Conservation (phyloP, 2,888 invertebrate genomes). For the Rapana venosa region DNA sequence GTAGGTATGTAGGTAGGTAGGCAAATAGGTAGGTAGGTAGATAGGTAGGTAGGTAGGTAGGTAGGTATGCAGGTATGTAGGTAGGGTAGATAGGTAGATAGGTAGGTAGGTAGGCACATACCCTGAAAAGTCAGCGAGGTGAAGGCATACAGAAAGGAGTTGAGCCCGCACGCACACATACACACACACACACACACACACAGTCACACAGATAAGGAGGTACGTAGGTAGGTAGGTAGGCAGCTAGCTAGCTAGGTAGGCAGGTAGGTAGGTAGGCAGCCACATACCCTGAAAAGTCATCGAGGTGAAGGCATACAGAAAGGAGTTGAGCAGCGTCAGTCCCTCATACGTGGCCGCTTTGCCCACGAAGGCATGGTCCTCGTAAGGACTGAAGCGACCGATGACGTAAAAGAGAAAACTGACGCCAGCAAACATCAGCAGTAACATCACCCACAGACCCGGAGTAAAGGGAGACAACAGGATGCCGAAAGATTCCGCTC, state of each 20-base stretch:
- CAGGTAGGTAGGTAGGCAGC: too few species aligned
- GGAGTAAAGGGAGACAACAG: conserved; percentile 34
- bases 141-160: conserved; percentile 56
- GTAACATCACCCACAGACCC: conserved; percentile 47
- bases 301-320: conserved; percentile 55
- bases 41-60: too few species aligned
- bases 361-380: conserved; percentile 52
- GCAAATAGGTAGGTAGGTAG: too few species aligned
- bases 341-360: conserved; percentile 54
- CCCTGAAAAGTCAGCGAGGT: conserved; percentile 57
- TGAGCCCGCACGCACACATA: too few species aligned
- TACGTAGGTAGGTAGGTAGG: too few species aligned
- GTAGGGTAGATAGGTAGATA: too few species aligned
- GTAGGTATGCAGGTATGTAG: too few species aligned
- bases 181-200: too few species aligned
- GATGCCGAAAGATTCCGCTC: conserved; percentile 23
- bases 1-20: too few species aligned
- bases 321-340: conserved; percentile 55
- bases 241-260: too few species aligned
- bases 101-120: too few species aligned
- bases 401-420: conserved; percentile 50
- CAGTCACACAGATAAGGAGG: too few species aligned
- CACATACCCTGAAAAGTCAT: conserved; percentile 57
- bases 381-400: conserved; percentile 56
- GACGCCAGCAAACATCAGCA: conserved; percentile 48